Percentiles rank a stretch among this genome's conserved stretches.
These are phyloP conservation scores for Girardinichthys multiradiatus DNA, from an alignment of 2,113 vertebrate genomes.

Conservation along the genomic window DNA sequence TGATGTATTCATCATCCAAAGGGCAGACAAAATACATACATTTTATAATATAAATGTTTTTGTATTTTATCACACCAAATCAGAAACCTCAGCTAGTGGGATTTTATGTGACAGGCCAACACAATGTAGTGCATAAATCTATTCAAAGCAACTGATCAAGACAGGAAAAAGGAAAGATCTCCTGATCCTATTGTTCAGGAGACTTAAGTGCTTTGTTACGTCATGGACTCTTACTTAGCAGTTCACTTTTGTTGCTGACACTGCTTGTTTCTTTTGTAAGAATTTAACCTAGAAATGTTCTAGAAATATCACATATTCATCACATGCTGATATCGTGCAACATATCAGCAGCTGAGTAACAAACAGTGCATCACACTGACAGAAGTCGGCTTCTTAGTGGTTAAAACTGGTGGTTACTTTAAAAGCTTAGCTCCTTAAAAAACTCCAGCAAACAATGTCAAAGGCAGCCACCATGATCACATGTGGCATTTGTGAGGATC, in stretches of 20 bases:
- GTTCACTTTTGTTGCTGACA: neutral
- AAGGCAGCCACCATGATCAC: constrained; percentile 1
- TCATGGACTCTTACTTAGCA: neutral
- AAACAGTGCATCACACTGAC: neutral
- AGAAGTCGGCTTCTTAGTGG: neutral
- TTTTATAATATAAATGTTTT: too few species aligned
- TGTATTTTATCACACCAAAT: too few species aligned
- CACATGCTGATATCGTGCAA: neutral
- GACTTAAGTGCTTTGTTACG: neutral
- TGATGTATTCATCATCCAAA: too few species aligned
- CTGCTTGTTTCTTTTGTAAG: neutral
- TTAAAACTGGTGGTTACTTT: neutral
- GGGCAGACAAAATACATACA: too few species aligned
- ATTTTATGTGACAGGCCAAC: too few species aligned
- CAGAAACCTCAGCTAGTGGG: too few species aligned
- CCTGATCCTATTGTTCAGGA: too few species aligned
- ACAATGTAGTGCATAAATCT: too few species aligned
- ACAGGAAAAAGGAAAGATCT: neutral
- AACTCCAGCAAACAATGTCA: neutral
- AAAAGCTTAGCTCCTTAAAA: neutral
- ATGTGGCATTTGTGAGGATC: neutral
- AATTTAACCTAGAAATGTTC: neutral
- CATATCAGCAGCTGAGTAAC: neutral
- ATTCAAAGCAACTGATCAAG: too few species aligned
- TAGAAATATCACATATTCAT: neutral